phyloP scores from a whole-genome alignment of 2,113 vertebrate species.

The Antechinus flavipes region DNA sequence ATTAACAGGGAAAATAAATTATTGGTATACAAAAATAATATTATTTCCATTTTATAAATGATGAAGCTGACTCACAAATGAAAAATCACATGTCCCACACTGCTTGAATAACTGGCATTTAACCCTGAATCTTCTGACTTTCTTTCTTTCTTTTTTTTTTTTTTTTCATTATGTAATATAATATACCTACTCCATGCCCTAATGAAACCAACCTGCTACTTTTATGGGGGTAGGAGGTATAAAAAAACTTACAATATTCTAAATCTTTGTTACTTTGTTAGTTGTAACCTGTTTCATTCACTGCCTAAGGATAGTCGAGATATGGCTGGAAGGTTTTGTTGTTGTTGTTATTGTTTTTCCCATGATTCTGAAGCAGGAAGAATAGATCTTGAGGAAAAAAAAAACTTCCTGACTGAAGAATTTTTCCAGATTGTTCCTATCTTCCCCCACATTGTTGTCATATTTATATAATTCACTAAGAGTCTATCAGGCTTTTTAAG shows the following conservation, averaged over 20 bases:
- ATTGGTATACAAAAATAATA: too few relatives aligned
- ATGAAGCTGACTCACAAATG: neutral
- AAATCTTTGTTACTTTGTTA: slow-evolving; percentile 13
- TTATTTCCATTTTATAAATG: neutral
- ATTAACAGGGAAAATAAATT: too few relatives aligned
- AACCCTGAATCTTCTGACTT: neutral
- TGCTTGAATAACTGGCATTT: too few relatives aligned
- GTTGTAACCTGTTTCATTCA: neutral
- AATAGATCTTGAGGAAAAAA: slow-evolving; percentile 7
- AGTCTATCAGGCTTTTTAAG: too few relatives aligned
- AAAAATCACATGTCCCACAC: too few relatives aligned
- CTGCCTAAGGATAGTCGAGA: neutral
- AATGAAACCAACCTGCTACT: neutral
- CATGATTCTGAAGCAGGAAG: neutral
- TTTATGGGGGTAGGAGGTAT: neutral
- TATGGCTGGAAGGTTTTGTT: neutral
- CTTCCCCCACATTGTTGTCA: too few relatives aligned
- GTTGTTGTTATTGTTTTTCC: neutral
- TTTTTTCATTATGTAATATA: too few relatives aligned
- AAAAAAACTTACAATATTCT: neutral
- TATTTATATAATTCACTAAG: too few relatives aligned
- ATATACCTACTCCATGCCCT: neutral
- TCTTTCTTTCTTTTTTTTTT: too few relatives aligned
- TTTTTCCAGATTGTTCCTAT: too few relatives aligned
- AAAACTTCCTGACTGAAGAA: neutral